Evolutionary conservation across 2,797 vertebrate species (phyloP).

Genomic region (Siniperca obscura): DNA sequence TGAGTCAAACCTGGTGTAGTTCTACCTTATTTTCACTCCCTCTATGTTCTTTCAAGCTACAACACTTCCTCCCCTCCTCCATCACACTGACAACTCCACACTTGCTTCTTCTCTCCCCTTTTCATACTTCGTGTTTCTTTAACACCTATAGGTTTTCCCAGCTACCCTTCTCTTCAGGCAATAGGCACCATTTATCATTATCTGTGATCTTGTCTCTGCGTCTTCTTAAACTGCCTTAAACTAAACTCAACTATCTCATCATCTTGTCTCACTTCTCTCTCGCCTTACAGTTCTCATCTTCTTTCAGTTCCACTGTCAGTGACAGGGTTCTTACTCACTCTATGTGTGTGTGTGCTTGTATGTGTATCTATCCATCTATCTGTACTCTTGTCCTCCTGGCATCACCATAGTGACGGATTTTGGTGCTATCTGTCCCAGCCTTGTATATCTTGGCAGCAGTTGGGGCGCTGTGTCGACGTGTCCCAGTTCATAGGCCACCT

Average conservation of each 20-base stretch:
- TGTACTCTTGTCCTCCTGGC: conserved; percentile 63
- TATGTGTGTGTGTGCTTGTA: conserved; percentile 33
- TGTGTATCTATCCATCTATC: conserved; percentile 52
- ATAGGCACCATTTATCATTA: conserved; percentile 66
- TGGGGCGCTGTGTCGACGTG: conserved; percentile 61
- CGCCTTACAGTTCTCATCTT: conserved; percentile 60
- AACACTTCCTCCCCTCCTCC: conserved; percentile 49
- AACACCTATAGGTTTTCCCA: conserved; percentile 53
- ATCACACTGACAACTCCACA: conserved; percentile 50
- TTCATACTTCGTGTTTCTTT: conserved; percentile 48
- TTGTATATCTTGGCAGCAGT: conserved; percentile 74
- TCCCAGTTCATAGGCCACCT: conserved; percentile 76
- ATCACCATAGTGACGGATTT: conserved; percentile 82
- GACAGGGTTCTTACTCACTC: conserved; percentile 50
- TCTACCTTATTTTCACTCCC: conserved; percentile 44
- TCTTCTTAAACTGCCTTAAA: conserved; percentile 66
- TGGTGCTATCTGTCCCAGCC: conserved; percentile 71
- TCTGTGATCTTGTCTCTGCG: conserved; percentile 63
- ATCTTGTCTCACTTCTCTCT: conserved; percentile 66
- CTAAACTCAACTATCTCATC: conserved; percentile 68
- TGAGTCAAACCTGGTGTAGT: conserved; percentile 4
- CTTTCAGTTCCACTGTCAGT: conserved; percentile 69
- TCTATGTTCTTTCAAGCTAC: conserved; percentile 33
- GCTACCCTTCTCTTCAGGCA: conserved; percentile 50
- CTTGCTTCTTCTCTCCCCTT: conserved; percentile 19